Conservation (phyloP, 2,888 invertebrate genomes). For the Lottia gigantea region DNA sequence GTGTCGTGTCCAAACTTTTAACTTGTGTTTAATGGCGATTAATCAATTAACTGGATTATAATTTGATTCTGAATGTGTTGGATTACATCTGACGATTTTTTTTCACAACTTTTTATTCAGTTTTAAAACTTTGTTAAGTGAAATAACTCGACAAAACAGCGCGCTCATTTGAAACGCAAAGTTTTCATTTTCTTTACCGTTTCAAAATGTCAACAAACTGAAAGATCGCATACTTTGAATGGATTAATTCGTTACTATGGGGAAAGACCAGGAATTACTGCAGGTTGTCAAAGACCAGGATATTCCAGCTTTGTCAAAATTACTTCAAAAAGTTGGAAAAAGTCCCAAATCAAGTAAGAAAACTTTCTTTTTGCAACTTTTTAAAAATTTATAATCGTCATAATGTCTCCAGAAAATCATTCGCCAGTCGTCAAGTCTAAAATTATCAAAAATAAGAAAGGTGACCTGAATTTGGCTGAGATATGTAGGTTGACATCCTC, state of each 20-base stretch:
- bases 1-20: neutral
- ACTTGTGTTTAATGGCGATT: neutral
- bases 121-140: neutral
- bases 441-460: too few species aligned
- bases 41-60: neutral
- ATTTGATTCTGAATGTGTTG: neutral
- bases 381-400: too few species aligned
- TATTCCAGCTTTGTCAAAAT: neutral
- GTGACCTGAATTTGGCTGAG: too few species aligned
- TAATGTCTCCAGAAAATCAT: too few species aligned
- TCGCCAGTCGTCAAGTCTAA: too few species aligned
- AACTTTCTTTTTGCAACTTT: too few species aligned
- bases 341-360: constrained; percentile 3
- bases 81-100: neutral
- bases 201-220: neutral
- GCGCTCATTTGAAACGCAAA: neutral
- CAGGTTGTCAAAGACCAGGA: constrained; percentile 3
- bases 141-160: neutral
- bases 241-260: neutral
- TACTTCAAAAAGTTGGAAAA: constrained; percentile 7
- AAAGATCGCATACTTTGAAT: neutral
- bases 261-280: neutral
- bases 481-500: too few species aligned
- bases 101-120: neutral
- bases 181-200: neutral